Percentiles rank a stretch among this genome's conserved stretches.
These are phyloP conservation scores for Conus betulinus DNA, from an alignment of 1,140 invertebrate genomes.

Conservation along the genomic window DNA sequence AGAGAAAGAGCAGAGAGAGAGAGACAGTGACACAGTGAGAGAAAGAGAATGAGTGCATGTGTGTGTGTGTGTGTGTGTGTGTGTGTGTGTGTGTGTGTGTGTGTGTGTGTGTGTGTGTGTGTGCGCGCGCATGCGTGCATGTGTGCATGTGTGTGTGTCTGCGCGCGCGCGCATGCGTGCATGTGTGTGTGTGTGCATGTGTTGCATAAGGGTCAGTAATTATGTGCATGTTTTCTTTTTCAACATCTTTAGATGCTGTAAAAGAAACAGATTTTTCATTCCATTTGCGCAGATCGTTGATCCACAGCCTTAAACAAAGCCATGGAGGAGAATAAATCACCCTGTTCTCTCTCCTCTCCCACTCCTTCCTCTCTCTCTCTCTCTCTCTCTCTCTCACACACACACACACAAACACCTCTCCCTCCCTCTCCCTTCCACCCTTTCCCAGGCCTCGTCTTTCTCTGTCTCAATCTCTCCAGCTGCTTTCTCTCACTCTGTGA, in stretches of 20 bases:
- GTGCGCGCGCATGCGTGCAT: not conserved
- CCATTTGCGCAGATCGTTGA: too few species aligned
- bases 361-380: not conserved
- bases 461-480: not conserved
- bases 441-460: not conserved
- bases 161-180: not conserved
- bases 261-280: too few species aligned
- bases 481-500: not conserved
- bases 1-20: too few species aligned
- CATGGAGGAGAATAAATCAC: too few species aligned
- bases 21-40: not conserved
- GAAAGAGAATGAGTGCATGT: not conserved
- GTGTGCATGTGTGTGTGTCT: not conserved
- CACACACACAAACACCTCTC: not conserved
- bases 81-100: not conserved
- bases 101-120: not conserved
- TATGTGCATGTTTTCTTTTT: not conserved
- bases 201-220: not conserved
- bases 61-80: slow-evolving; percentile 4
- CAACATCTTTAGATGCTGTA: too few species aligned
- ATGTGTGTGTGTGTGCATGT: slow-evolving; percentile 1
- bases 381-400: not conserved
- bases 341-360: too few species aligned
- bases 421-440: not conserved
- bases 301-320: too few species aligned